Evolutionary conservation across 2,797 vertebrate genomes (phyloP), one percentile per base, ranked within the genome.

Genomic region (Myoxocephalus aenaeus): DNA sequence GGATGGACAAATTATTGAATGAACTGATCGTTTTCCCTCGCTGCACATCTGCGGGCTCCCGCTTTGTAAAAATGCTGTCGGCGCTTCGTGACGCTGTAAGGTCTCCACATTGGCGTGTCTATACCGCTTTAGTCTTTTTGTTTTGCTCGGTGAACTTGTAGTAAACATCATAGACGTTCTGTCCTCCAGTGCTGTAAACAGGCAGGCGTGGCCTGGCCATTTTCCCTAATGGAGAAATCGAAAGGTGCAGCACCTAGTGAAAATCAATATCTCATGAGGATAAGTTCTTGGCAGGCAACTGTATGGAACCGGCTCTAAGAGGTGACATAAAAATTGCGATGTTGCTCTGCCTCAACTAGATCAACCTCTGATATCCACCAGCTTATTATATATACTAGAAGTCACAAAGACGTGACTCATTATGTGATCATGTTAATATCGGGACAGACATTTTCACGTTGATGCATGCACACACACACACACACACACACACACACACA

Each of bases 201-300:
- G 75, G 82, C 88, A 90, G 91, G 89, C 89, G 87, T 86, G 89
- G 90, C 74, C 51, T 6, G 69, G 82, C 89, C 88, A 84, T 90
- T 93, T 87, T 87, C 83, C 79, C 87, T 93, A 93, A 94, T 93
- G 90, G 90, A 91, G 90, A 93, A 93, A 92, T 94, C 87, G 86
- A 93, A 93, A 92, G 89, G 90, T 92, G 90, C 92, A 87, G 85
- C 92, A 91, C 91, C 92, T 90, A 76, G 84, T 85, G 88, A 90
- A 91, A 90, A 94, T 94, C 93, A 90, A 94, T 93, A 93, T 67
- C 80, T 89, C 86, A 74, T 70, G 86, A 87, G 84, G 77, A 87
- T 73, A 84, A 87, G 90, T 17, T 88, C 87, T 82, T 87, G 82
- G 77, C 87, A 89, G 88, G 59, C 86, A 74, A 40, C 83, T 84